A percentile compares a stretch with the other conserved stretches of the same genome.
These are phyloP conservation scores for Salvelinus sp. DNA, from an alignment of 2,113 vertebrate species.

Conservation along the genomic window DNA sequence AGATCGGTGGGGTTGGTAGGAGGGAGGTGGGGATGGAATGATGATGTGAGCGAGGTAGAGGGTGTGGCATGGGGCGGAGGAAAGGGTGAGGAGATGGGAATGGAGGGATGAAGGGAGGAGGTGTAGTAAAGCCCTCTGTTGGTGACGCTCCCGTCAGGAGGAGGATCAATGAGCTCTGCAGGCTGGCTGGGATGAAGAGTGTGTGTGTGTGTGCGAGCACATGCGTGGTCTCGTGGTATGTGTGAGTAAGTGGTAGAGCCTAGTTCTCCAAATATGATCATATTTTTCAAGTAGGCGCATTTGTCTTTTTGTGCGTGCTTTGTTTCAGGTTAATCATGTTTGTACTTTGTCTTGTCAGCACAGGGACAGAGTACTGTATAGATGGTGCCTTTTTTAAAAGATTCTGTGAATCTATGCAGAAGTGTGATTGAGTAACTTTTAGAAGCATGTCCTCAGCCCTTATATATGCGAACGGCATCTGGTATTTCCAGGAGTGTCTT, in stretches of 20 bases:
- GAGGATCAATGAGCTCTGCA: neutral
- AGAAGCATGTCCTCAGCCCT: too few relatives aligned
- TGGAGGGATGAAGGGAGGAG: neutral
- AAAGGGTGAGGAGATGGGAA: neutral
- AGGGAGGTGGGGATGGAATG: neutral
- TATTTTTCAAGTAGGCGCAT: too few relatives aligned
- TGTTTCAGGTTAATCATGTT: too few relatives aligned
- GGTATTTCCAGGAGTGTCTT: neutral
- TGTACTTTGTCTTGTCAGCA: too few relatives aligned
- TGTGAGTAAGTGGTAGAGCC: neutral
- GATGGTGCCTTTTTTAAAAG: too few relatives aligned
- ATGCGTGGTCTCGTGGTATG: too few relatives aligned
- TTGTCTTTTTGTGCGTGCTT: too few relatives aligned
- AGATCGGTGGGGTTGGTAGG: neutral
- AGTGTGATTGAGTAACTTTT: too few relatives aligned
- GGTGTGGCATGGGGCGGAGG: neutral
- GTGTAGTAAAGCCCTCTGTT: neutral
- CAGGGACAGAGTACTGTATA: too few relatives aligned
- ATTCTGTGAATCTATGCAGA: too few relatives aligned
- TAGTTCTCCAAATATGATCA: too few relatives aligned
- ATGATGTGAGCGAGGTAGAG: neutral
- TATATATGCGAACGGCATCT: too few relatives aligned
- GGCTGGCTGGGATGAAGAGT: slow-evolving; percentile 5
- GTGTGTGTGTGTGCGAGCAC: neutral
- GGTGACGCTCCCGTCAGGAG: slow-evolving; percentile 22